Base-by-base conservation (phyloP, 2,888 invertebrate species). In the Caenorhabditis macrosperma region DNA sequence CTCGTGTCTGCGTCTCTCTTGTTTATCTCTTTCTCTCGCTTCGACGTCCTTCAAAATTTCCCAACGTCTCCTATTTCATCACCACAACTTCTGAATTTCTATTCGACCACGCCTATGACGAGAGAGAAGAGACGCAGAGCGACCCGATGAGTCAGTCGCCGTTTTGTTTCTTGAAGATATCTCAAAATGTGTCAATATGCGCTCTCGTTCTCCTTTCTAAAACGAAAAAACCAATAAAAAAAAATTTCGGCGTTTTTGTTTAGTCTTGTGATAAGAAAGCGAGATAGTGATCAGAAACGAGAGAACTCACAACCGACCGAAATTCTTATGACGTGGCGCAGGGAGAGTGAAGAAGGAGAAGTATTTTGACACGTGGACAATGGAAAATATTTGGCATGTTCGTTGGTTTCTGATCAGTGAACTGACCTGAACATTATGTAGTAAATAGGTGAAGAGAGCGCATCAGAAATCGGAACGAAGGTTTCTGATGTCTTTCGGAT, bases 1-100 rank as follows among this genome's bases (percentile, higher is more conserved):
- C 10, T 20, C n/a, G n/a, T n/a, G 15, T 46, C 46, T 46, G 46
- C 46, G 46, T 46, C 46, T 46, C 41, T 41, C 46, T 46, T 46
- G 46, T 46, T 46, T 46, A 46, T 46, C 46, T 46, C 46, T 46
- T 3, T n/a, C 33, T 33, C 41, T 15, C 41, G 6, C 41, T 15
- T n/a, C 17, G 20, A 6, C 46, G 46, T 4, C 46, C 46, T 46
- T 46, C 46, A 46, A 17, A 9, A 9, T 10, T 38, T 38, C 38
- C 38, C 38, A 15, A 46, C 46, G 46, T 46, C 22, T 46, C 15
- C 17, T 46, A 20, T 46, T 46, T 46, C 46, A 46, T 46, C 22
- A 46, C 5, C 17, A 46, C 5, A 46, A 10, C 15, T 41, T 41
- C n/a, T 41, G 20, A 46, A 46, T 46, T 46, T 20, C 46, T 1